Conservation (phyloP, 2,113 vertebrate species). For the Cromileptes altivelis region DNA sequence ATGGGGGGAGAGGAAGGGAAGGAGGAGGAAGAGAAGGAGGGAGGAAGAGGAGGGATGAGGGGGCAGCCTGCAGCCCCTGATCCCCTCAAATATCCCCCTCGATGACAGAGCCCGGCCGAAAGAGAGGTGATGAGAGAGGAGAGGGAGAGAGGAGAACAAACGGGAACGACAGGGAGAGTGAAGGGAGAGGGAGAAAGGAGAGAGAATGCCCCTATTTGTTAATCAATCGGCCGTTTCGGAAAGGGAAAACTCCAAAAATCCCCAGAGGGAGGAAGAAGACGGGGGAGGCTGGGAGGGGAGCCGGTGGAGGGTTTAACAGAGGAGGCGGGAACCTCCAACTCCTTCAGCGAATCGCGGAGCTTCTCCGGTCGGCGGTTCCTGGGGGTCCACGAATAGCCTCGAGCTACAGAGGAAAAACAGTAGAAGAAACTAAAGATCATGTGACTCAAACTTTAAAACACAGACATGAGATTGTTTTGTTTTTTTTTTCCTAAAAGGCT, state of each 20-base stretch:
- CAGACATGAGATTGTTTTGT: neutral
- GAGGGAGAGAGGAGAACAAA: conserved; percentile 75
- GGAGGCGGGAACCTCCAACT: conserved; percentile 91
- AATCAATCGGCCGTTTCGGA: conserved; percentile 86
- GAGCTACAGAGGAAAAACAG: conserved; percentile 82
- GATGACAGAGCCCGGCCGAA: conserved; percentile 90
- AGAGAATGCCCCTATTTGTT: conserved; percentile 90
- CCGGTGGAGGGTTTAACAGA: conserved; percentile 38
- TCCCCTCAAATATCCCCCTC: conserved; percentile 94
- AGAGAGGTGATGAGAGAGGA: conserved; percentile 79
- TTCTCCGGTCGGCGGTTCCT: conserved; percentile 92
- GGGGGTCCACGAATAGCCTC: conserved; percentile 92
- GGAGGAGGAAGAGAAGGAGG: conserved; percentile 31
- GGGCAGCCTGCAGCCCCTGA: conserved; percentile 86
- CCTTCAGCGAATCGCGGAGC: conserved; percentile 93
- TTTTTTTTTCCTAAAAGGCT: neutral
- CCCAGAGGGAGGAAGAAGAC: conserved; percentile 71
- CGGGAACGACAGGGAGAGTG: conserved; percentile 78
- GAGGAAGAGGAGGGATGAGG: conserved; percentile 58
- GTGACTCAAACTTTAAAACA: conserved; percentile 59
- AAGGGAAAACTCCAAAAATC: conserved; percentile 83
- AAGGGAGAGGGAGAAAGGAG: conserved; percentile 73
- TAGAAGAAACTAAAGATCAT: conserved; percentile 51
- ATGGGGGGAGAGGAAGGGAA: conserved; percentile 50
- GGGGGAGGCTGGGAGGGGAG: conserved; percentile 15